Base-by-base conservation (phyloP, 2,797 vertebrate species). In the Pipistrellus kuhlii region DNA sequence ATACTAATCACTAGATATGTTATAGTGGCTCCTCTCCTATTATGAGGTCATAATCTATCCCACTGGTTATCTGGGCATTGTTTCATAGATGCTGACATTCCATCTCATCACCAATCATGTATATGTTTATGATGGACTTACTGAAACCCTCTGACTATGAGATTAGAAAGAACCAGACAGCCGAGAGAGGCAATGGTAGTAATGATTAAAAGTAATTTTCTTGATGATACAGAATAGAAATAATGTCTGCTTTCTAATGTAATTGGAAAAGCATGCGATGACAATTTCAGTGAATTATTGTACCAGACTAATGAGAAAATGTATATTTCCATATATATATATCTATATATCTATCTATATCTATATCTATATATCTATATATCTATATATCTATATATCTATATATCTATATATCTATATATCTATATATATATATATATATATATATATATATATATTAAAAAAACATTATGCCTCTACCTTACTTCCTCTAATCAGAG, bases 161-260 rank as follows among this genome's bases (percentile, higher is more conserved):
- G 64, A 82, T 94, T 64, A 84, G 75, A 93, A 48, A 82, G 55
- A 94, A 68, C 25, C 30, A 57, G 76, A 64, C 23, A 75, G 32
- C 21, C 44, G 72, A 17, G 80, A 88, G 68, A 89, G 8, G n/a
- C 53, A 41, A 13, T 32, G 48, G 41, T 30, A 59, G 32, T 51
- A 55, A 55, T 85, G 76, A 93, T 72, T 85, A 88, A 88, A 88
- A 76, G 88, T 53, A 59, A 91, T 93, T 90, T 95, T 93, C 92
- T 84, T 90, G 88, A 93, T 88, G 83, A 88, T 82, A 51, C 4
- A 72, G 27, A 81, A 81, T 77, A 81, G 85, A 95, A 86, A 88
- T 78, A 69, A 71, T 13, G n/a, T 66, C 84, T 94, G 81, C 77
- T 89, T 86, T 80, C 82, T 94, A 85, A 82, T 51, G 21, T 93